Evolutionary conservation across 2,797 vertebrate species (phyloP), one percentile per base, ranked within the genome.

Genomic region (Neoniphon sammara): DNA sequence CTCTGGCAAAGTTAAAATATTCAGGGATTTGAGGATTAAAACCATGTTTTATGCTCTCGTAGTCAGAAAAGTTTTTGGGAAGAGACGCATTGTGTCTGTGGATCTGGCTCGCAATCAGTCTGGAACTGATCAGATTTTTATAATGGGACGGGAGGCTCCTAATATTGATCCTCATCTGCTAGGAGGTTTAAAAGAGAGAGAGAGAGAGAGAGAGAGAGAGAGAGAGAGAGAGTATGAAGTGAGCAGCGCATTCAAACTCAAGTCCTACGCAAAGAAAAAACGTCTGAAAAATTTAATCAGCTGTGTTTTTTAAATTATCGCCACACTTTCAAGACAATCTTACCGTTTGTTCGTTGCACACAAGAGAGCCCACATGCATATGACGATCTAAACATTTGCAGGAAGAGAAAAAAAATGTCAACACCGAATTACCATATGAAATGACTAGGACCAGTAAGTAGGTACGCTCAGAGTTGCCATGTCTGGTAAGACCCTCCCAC

Each of bases 1-100:
- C 93, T 42, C 86, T 89, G 15, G 95, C 94, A 85, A 96, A 96
- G 82, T 96, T 96, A 85, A 96, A 96, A 77, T 91, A 88, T 17
- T 93, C 85, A 25, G 95, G 94, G 61, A 93, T 83, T 31, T 89
- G 81, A 15, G 91, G 78, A 55, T 87, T 93, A 77, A 93, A 94
- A 6, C 83, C 58, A 4, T 66, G 73, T 49, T 81, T 91, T 31
- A 94, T 82, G 46, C 88, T 91, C 60, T 95, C 90, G 50, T 95
- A 95, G 68, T 94, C 85, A 46, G 89, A 75, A 74, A 94, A 95
- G 11, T 93, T 86, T 59, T 92, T 87, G 30, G 93, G 89, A 0
- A 17, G 56, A n/a, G 62, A 69, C 23, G 83, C 58, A 66, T 70
- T 83, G 50, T 44, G 5, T 44, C 78, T 70, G 18, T 36, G 44